A percentile compares a stretch with the other conserved stretches of the same genome.
Conservation (phyloP, 2,113 vertebrate genomes). For the Anarrhichthys ocellatus region DNA sequence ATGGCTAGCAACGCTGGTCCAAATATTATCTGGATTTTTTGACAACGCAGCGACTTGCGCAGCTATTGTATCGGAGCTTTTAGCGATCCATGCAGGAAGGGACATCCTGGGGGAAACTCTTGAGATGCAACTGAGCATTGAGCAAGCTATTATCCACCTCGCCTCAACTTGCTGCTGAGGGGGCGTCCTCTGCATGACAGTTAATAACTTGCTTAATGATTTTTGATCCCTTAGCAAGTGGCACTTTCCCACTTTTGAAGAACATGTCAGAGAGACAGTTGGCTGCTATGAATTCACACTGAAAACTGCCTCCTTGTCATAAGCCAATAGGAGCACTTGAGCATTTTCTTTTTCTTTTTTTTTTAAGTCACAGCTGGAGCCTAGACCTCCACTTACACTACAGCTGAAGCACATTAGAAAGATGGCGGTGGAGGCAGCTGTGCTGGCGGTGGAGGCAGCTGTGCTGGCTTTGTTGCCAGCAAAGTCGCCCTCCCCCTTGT, state of each 20-base stretch:
- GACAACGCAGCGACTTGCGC: conserved; percentile 43
- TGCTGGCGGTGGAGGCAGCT: conserved; percentile 34
- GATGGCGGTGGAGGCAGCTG: conserved; percentile 35
- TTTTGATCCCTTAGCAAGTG: conserved; percentile 49
- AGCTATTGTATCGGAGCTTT: conserved; percentile 64
- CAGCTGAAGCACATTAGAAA: conserved; percentile 64
- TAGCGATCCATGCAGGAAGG: conserved; percentile 50
- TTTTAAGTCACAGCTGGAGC: conserved; percentile 30
- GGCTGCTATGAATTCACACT: conserved; percentile 69
- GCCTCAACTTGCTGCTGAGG: conserved; percentile 47
- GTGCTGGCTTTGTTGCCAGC: conserved; percentile 41
- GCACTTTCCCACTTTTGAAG: conserved; percentile 19
- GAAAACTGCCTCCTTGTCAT: conserved; percentile 64
- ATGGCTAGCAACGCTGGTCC: conserved; percentile 49
- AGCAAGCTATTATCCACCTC: conserved; percentile 48
- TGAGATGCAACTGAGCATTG: conserved; percentile 30
- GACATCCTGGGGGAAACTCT: conserved; percentile 47
- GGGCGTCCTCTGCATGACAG: conserved; percentile 63
- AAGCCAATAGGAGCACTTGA: conserved; percentile 45
- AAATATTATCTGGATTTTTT: conserved; percentile 41
- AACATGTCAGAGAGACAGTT: conserved; percentile 51
- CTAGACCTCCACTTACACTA: conserved; percentile 41
- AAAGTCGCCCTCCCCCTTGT: conserved; percentile 30
- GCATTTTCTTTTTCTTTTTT: conserved; percentile 37
- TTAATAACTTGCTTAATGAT: conserved; percentile 56